Base-by-base conservation (phyloP, 2,797 vertebrate species). In the Zalophus californianus region DNA sequence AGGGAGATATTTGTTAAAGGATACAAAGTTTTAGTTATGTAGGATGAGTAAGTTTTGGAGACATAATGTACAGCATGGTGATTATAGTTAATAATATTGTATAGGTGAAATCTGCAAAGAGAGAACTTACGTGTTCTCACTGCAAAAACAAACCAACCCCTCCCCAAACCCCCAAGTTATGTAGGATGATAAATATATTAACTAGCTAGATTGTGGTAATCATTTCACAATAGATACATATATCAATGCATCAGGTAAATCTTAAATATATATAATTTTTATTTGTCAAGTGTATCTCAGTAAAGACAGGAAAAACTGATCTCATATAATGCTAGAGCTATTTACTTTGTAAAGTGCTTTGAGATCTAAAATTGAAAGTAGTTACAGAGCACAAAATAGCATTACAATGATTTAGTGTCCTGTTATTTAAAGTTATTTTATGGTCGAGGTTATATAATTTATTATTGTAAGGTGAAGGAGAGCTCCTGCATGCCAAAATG, bases 361-460 rank as follows among this genome's bases (percentile, higher is more conserved):
- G 87, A 95, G 79, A 96, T 84, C 80, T 68, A 48, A 96, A 82
- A 58, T 72, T 75, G 60, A 93, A 95, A 94, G 6, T 64, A 80
- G 56, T 89, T 93, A 79, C 2, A 56, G 86, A 90, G 38, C 32
- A 90, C 25, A 90, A 86, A 90, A 75, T 94, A 87, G 52, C 54
- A 86, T 91, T 48, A 73, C n/a, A 79, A 15, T 54, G 77, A 90
- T 93, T 96, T 96, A 96, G 38, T 90, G 3, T 79, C 62, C 52
- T 91, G 62, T 86, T 97, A 92, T 90, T 97, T 94, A 97, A 88
- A 62, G 12, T 83, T 83, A 78, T 21, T 70, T 70, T 84, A 78
- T 66, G 56, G 50, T 50, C 35, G 68, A 66, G 54, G 25, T 89
- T 95, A 91, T 94, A 9, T 23, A 86, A 62, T 97, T 96, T 96